Conservation (phyloP, 1,140 invertebrate species). For the Goniozus legneri region DNA sequence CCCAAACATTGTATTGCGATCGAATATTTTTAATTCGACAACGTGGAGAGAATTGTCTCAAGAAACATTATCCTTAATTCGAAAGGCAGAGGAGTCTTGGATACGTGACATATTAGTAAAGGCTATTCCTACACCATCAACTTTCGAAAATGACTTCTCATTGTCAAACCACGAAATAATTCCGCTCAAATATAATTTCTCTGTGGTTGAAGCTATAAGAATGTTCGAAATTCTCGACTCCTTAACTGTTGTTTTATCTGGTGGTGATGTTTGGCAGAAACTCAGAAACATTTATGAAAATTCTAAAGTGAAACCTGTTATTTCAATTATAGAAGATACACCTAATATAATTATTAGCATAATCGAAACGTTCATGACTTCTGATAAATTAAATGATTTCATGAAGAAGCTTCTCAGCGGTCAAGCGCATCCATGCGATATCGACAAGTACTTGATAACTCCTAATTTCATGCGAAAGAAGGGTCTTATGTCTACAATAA, state of each 20-base stretch:
- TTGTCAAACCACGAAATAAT: no score
- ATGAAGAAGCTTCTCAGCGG: conserved; percentile 28
- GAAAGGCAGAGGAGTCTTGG: conserved; percentile 29
- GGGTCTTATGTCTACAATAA: conserved; percentile 33
- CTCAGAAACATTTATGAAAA: conserved; percentile 29
- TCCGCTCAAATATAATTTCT: background rate
- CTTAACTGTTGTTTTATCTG: conserved; percentile 26
- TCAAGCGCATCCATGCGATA: conserved; percentile 33
- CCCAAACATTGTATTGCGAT: conserved; percentile 20
- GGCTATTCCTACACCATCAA: background rate
- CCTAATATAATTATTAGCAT: conserved; percentile 39
- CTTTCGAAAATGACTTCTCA: background rate
- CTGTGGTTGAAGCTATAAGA: conserved; percentile 11
- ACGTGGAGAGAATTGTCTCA: conserved; percentile 35
- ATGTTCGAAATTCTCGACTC: conserved; percentile 23
- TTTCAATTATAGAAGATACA: conserved; percentile 40
- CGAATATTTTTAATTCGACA: conserved; percentile 35
- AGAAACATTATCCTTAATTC: conserved; percentile 27
- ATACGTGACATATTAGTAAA: conserved; percentile 12
- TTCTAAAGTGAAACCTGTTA: conserved; percentile 30
- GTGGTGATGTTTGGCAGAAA: conserved; percentile 44
- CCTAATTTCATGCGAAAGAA: conserved; percentile 39
- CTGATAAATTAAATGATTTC: conserved; percentile 37
- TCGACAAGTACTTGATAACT: conserved; percentile 43
- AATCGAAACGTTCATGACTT: conserved; percentile 41